A percentile compares a stretch with the other conserved stretches of the same genome.
phyloP scores from a whole-genome alignment of 1,140 invertebrate genomes.

The Elymnias hypermnestra region DNA sequence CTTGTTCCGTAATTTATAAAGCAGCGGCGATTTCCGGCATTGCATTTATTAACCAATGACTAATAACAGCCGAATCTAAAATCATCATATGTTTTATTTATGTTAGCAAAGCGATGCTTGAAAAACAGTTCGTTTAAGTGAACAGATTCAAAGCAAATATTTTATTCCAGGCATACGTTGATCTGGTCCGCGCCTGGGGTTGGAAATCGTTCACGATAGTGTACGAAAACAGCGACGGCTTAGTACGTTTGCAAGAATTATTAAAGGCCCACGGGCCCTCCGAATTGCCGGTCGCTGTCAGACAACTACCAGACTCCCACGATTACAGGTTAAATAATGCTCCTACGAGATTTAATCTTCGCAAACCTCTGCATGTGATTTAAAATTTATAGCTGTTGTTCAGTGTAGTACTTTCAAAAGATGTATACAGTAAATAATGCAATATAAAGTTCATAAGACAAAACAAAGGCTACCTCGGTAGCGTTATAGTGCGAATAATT shows the following conservation, averaged over 20 bases:
- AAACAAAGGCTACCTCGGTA: too few species aligned
- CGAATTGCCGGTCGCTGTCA: conserved; percentile 87
- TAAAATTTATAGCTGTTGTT: background rate
- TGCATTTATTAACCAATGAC: too few species aligned
- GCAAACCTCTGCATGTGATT: background rate
- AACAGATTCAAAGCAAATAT: conserved; percentile 3
- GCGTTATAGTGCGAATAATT: too few species aligned
- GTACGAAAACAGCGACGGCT: conserved; percentile 95
- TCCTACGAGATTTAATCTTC: conserved; percentile 5
- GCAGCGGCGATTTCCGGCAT: too few species aligned
- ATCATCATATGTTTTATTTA: background rate
- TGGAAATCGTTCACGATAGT: conserved; percentile 97
- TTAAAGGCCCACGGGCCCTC: conserved; percentile 92
- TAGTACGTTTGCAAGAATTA: conserved; percentile 93
- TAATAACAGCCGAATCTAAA: background rate
- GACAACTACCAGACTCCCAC: conserved; percentile 86
- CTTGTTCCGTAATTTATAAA: too few species aligned
- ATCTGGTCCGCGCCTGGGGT: conserved; percentile 90
- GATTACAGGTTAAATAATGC: conserved; percentile 82
- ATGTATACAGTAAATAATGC: background rate
- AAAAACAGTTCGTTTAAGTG: background rate
- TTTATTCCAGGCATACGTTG: conserved; percentile 87
- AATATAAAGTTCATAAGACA: too few species aligned
- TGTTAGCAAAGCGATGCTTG: background rate
- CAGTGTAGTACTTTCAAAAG: background rate